Base-by-base conservation (phyloP, 2,888 invertebrate species). In the Neocrepidodera transversa region DNA sequence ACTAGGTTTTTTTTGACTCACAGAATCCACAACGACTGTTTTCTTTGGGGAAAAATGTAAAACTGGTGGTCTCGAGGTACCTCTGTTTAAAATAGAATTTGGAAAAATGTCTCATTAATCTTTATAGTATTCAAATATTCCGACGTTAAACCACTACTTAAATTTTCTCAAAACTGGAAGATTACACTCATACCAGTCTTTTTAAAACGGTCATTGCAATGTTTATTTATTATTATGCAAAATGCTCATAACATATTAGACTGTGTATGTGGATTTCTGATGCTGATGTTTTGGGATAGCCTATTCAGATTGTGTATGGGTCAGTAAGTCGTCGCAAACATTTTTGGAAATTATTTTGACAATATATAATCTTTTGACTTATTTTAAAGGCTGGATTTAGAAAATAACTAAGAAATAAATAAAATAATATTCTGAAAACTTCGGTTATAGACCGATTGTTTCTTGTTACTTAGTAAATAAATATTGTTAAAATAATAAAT, bases 391-490 rank as follows among this genome's bases (percentile, higher is more conserved):
- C 56, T 60, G 60, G 60, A 60, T 60, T 60, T 56, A 60, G 56
- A 51, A 56, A 48, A 56, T 60, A 60, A 56, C 52, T 52, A 55
- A 28, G 52, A 30, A 56, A 45, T 17, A 59, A 47, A 43, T 43
- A 52, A 45, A 43, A 52, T 14, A 50, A 28, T 51, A 52, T 17
- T 60, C 11, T 52, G 48, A 18, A 52, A 50, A 56, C 7, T 32
- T 48, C 42, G 52, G 48, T 52, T 26, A 10, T 60, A 60, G 60
- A 48, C 28, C 48, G 40, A 18, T n/a, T 26, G 56, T 56, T 56
- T 40, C 38, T 60, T 60, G 60, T 60, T 60, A 60, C 55, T 60
- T 60, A 60, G 56, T 60, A 51, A 52, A 52, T 56, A 60, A 60
- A 60, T 60, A 60, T 60, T 60, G 48, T 56, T 60, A 52, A 56